phyloP scores from a whole-genome alignment of 92 coral and sea anemone species.

The Porites lobata region DNA sequence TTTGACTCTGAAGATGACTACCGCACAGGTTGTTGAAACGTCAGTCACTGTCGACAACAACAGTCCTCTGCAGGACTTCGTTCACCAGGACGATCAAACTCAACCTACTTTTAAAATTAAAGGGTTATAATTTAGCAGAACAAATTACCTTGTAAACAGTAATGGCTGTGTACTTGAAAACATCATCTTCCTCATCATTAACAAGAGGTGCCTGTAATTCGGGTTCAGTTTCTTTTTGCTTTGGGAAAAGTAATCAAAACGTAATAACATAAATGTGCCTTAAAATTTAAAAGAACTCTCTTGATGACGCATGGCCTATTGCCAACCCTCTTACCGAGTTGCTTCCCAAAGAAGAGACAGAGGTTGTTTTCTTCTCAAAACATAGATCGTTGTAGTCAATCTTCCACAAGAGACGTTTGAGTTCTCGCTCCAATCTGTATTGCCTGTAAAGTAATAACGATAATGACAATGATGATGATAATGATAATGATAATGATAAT shows the following conservation, averaged over 20 bases:
- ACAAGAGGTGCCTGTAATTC: slow-evolving; percentile 70
- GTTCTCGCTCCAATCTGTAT: slow-evolving; percentile 83
- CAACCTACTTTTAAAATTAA: too few relatives aligned
- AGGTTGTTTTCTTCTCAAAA: slow-evolving; percentile 86
- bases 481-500: too few relatives aligned
- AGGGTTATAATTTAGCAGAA: too few relatives aligned
- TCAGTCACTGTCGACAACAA: too few relatives aligned
- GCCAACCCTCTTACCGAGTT: slow-evolving; percentile 50
- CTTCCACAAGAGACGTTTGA: slow-evolving; percentile 92
- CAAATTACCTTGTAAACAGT: slow-evolving; percentile 81
- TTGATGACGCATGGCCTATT: too few relatives aligned
- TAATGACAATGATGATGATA: too few relatives aligned
- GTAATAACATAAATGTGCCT: background rate
- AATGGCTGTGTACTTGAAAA: slow-evolving; percentile 62
- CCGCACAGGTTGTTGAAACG: too few relatives aligned
- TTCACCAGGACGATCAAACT: too few relatives aligned
- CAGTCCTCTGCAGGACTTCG: too few relatives aligned
- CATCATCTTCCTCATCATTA: slow-evolving; percentile 70
- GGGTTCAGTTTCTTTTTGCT: slow-evolving; percentile 67
- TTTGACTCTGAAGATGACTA: too few relatives aligned
- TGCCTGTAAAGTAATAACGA: slow-evolving; percentile 53
- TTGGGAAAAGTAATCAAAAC: background rate
- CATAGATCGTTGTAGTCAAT: slow-evolving; percentile 86
- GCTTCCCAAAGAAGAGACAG: slow-evolving; percentile 85
- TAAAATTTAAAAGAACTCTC: too few relatives aligned